Base-by-base conservation (phyloP, 2,797 vertebrate species). In the Pitangus sulphuratus region DNA sequence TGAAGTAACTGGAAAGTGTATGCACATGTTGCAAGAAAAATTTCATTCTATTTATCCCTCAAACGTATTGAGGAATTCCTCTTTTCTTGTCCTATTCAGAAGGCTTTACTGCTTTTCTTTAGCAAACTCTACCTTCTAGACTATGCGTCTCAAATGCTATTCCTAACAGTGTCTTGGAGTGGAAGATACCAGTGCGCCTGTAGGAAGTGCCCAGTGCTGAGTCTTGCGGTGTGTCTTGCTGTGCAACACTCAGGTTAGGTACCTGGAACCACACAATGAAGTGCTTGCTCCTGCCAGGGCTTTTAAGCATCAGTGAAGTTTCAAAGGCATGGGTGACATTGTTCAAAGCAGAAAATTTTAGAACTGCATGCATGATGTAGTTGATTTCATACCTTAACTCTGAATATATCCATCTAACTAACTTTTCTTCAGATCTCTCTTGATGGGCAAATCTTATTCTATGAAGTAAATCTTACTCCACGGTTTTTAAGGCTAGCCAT, bases 241-340 rank as follows among this genome's bases (percentile, higher is more conserved):
- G 28, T 45, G 24, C 35, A 66, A 50, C 18, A 7, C 17, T 66
- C 44, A 20, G 25, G 25, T 8, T 62, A 28, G 7, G 16, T 33
- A 42, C 16, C 25, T 33, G 28, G n/a, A 20, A 33, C 12, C 15
- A 31, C 12, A 13, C 58, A 60, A n/a, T 4, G 30, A 51, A 87
- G n/a, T 26, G 17, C 5, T 3, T 0, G 0, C 17, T 70, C 35
- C 51, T 93, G 31, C 4, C 76, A 60, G 12, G 3, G 42, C 1
- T 0, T 21, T 44, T 3, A 39, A 84, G 13, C 18, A 37, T 57
- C 60, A n/a, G 4, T 11, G 7, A 4, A 24, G 2, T n/a, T 66
- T 66, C 51, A 10, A 1, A 62, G 39, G 10, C 11, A 9, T 12
- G 30, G 14, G 11, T 20, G 22, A 51, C 2, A 31, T 28, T 74